Conservation (phyloP, 2,888 invertebrate genomes). For the Ormyrus nitidulus region DNA sequence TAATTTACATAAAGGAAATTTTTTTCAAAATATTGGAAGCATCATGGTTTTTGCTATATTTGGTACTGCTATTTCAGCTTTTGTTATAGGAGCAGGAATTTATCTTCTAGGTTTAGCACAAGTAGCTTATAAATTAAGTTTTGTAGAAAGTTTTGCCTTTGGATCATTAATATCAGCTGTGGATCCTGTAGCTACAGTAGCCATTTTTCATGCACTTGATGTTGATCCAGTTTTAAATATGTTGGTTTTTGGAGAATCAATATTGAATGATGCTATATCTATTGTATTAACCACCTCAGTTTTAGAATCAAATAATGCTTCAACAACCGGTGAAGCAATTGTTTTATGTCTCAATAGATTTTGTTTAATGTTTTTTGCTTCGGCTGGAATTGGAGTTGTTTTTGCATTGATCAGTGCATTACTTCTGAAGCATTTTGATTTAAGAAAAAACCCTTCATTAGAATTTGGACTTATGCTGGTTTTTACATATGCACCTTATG, state of each 20-base stretch:
- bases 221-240: conserved; percentile 98
- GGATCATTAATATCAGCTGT: conserved; percentile 98
- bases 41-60: conserved; percentile 98
- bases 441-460: conserved; percentile 97
- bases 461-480: conserved; percentile 99
- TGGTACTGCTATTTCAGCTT: conserved; percentile 97
- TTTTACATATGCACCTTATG: conserved; percentile 98
- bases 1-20: conserved; percentile 97
- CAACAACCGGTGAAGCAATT: conserved; percentile 89
- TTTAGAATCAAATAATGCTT: conserved; percentile 82
- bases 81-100: conserved; percentile 97
- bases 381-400: conserved; percentile 95
- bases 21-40: conserved; percentile 98
- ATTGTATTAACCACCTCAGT: conserved; percentile 97
- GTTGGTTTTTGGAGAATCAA: conserved; percentile 98
- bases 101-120: conserved; percentile 94
- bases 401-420: conserved; percentile 96
- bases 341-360: conserved; percentile 92
- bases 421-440: conserved; percentile 94
- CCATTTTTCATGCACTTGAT: conserved; percentile 98
- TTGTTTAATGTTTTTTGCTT: conserved; percentile 98
- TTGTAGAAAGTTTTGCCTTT: conserved; percentile 99
- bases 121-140: conserved; percentile 93
- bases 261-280: conserved; percentile 98
- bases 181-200: conserved; percentile 99